Percentiles rank a stretch among this genome's conserved stretches.
phyloP scores from a whole-genome alignment of 92 coral and sea anemone genomes.

The Actinostola sp. region DNA sequence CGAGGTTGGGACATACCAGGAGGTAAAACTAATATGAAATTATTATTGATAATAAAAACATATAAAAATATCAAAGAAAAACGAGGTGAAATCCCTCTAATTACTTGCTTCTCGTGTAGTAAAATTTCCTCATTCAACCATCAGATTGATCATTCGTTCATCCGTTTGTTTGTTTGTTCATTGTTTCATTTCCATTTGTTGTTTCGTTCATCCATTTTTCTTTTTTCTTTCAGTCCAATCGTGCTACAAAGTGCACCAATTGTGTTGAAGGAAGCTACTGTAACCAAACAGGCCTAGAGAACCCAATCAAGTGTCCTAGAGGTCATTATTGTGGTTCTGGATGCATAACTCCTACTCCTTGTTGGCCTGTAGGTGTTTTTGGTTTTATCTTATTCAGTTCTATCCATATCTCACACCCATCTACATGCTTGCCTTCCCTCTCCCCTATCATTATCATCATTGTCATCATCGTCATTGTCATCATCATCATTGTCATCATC shows the following conservation, averaged over 20 bases:
- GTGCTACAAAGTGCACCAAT: slow-evolving; percentile 72
- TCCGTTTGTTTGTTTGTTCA: neutral
- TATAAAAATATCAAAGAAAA: too few species aligned
- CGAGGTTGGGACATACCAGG: slow-evolving; percentile 92
- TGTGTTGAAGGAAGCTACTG: slow-evolving; percentile 86
- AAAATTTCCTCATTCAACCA: too few species aligned
- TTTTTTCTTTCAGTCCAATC: slow-evolving; percentile 91
- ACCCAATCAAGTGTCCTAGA: slow-evolving; percentile 60
- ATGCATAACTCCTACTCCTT: slow-evolving; percentile 78
- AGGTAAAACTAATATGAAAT: too few species aligned
- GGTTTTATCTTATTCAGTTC: too few species aligned
- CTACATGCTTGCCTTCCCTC: too few species aligned
- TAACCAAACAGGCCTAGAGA: slow-evolving; percentile 75
- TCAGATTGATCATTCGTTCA: neutral
- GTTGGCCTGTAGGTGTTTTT: slow-evolving; percentile 91
- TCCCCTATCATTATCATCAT: too few species aligned
- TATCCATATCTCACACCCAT: too few species aligned
- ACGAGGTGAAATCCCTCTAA: too few species aligned
- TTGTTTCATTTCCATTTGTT: neutral
- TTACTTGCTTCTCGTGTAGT: too few species aligned
- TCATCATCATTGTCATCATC: too few species aligned
- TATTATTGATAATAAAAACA: too few species aligned
- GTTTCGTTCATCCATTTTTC: neutral
- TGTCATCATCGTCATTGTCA: too few species aligned
- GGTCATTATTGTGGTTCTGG: slow-evolving; percentile 89